A percentile compares a stretch with the other conserved stretches of the same genome.
Conservation (phyloP, 1,140 invertebrate species). For the Sitodiplosis mosellana region DNA sequence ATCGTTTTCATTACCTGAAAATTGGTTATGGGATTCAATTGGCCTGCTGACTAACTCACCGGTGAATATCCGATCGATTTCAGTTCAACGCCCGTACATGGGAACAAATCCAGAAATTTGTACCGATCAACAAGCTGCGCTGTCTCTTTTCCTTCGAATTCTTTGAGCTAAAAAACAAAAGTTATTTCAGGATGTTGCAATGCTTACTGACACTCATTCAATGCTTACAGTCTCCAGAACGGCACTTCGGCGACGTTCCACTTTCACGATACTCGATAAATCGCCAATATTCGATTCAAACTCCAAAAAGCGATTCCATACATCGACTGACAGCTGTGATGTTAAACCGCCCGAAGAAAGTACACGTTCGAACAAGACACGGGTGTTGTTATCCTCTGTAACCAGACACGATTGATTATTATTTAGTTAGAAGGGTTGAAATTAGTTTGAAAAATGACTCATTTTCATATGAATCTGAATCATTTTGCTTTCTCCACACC, state of each 20-base stretch:
- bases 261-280: constrained; percentile 92
- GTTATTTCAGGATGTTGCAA: background rate
- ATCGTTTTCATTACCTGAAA: too few relatives aligned
- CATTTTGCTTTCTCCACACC: too few relatives aligned
- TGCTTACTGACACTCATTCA: background rate
- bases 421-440: background rate
- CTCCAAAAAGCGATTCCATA: constrained; percentile 96
- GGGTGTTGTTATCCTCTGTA: constrained; percentile 96
- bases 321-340: constrained; percentile 87
- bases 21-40: background rate
- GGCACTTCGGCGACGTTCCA: constrained; percentile 80
- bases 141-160: constrained; percentile 93
- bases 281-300: constrained; percentile 99
- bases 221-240: constrained; percentile 68
- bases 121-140: constrained; percentile 89
- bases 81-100: constrained; percentile 74
- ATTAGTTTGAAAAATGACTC: too few relatives aligned
- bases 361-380: constrained; percentile 93
- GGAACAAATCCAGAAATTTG: constrained; percentile 85
- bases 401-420: background rate
- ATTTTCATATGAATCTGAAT: too few relatives aligned
- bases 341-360: constrained; percentile 83
- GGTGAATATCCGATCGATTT: constrained; percentile 73
- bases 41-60: constrained; percentile 23
- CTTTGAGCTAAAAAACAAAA: constrained; percentile 53